phyloP scores from a whole-genome alignment of 2,113 vertebrate genomes.

The Passer domesticus region DNA sequence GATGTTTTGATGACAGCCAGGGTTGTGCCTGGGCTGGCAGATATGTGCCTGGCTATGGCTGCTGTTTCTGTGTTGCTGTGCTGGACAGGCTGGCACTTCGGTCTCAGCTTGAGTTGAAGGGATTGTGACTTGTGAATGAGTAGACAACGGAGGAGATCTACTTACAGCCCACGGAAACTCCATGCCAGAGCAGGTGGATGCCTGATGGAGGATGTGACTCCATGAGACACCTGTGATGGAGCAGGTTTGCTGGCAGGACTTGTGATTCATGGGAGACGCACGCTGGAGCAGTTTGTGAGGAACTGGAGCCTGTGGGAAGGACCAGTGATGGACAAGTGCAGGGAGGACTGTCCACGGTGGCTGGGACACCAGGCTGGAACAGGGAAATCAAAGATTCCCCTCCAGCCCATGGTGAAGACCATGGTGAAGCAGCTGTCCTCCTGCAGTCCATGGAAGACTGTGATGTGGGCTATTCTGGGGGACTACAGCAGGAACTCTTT shows the following conservation, averaged over 20 bases:
- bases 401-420: neutral
- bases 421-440: no score
- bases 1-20: neutral
- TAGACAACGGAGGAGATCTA: neutral
- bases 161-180: neutral
- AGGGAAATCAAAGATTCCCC: neutral
- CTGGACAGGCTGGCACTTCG: neutral
- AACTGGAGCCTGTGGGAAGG: neutral
- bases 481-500: neutral
- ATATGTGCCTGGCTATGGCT: neutral
- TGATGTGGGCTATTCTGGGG: neutral
- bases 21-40: neutral
- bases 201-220: neutral
- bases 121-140: neutral
- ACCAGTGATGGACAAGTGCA: rapidly evolving
- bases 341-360: no score
- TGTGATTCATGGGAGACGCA: rapidly evolving
- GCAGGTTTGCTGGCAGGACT: neutral
- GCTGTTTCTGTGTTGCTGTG: neutral
- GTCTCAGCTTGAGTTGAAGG: neutral
- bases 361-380: neutral
- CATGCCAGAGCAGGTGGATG: neutral
- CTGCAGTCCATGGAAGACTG: neutral
- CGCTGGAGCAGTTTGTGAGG: rapidly evolving
- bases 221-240: no score